Evolutionary conservation across 2,888 invertebrate species (phyloP).

Genomic region (Timema podura): DNA sequence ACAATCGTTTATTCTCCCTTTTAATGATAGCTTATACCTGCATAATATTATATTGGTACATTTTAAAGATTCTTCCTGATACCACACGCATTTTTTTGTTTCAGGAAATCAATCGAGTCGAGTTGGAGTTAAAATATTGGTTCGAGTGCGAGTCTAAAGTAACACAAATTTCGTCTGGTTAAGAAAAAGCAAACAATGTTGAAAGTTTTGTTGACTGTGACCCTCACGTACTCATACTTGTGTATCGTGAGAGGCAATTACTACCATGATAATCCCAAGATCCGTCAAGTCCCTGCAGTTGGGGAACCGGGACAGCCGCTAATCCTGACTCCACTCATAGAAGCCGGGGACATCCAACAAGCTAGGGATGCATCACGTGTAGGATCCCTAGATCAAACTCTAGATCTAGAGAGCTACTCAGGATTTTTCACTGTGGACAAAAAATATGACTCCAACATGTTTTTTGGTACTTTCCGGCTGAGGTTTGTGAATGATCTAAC

Average conservation of each 20-base stretch:
- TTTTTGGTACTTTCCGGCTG: constrained; percentile 13
- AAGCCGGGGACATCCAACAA: neutral
- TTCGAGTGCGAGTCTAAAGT: no score
- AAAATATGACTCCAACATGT: constrained; percentile 4
- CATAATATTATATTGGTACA: no score
- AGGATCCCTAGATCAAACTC: neutral
- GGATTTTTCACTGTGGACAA: constrained; percentile 12
- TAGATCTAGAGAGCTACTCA: constrained; percentile 9
- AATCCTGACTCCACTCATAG: constrained; percentile 1
- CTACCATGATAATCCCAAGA: neutral
- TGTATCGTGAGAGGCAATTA: neutral
- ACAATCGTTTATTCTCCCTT: no score
- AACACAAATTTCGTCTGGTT: no score
- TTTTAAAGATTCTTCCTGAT: no score
- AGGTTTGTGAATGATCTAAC: neutral
- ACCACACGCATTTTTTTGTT: no score
- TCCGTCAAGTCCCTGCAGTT: neutral
- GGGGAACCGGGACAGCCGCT: neutral
- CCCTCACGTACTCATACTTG: neutral
- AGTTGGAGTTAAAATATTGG: no score
- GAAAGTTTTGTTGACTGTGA: neutral
- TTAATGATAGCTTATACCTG: no score
- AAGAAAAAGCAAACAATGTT: neutral
- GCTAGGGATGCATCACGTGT: neutral
- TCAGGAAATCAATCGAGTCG: no score